Evolutionary conservation across 2,888 invertebrate species (phyloP), one percentile per base, ranked within the genome.

Genomic region (Spisula subtruncata): DNA sequence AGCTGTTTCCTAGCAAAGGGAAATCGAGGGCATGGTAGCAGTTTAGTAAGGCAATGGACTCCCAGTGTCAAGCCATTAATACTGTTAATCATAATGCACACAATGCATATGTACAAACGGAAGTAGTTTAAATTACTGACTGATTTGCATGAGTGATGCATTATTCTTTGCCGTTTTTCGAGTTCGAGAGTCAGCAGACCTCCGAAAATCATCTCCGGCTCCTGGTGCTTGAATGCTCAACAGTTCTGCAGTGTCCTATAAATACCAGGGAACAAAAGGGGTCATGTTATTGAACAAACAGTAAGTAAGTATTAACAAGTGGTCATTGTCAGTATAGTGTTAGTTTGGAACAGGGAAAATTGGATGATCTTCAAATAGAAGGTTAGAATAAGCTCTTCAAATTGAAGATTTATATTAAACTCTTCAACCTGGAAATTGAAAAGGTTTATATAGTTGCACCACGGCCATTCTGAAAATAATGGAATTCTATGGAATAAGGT

Each of bases 141-240:
- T 95, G 91, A 96, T 95, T 90, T 95, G 94, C 80, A 94, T 91
- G 16, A 96, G 92, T 0, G 95, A 93, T 12, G 93, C 92, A 87
- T 96, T 96, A 46, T 93, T 93, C 90, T 94, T 95, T 18, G 94
- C 94, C 0, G 93, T 93, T 81, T 93, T 93, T n/a, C 93, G 91
- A 29, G 94, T 93, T 0, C 91, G 88, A 10, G 95, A 94, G 83
- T 96, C 96, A 14, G 94, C 93, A 29, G 94, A 93, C 56, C 93
- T 93, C n/a, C 92, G 90, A 82, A 91, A 90, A 35, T 92, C 93
- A 8, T 91, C 84, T 66, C 95, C 95, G 87, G 87, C 91, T 0
- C 95, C 95, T 32, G 95, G 94, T 10, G 94, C 93, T 35, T 93
- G 91, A 82, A 93, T 90, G 25, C 92, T 95, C 85, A 95, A 81